Evolutionary conservation across 2,888 invertebrate species (phyloP), one percentile per base, ranked within the genome.

Genomic region (Octodonta nipae): DNA sequence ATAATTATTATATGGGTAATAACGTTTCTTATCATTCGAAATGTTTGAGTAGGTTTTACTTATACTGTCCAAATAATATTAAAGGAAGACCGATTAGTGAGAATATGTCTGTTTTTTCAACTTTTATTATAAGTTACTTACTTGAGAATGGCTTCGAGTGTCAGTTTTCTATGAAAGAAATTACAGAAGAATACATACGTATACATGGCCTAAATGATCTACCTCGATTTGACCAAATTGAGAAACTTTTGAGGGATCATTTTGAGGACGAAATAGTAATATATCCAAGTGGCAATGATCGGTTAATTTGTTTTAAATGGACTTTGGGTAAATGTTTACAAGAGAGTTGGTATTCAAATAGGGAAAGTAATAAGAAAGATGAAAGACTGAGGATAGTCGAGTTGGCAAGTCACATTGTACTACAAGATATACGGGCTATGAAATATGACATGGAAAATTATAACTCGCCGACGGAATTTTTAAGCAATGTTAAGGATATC

Each of bases 191-290:
- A 20, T 20, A 20, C 20, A 20, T n/a, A 20, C 6, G 20, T 20
- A 20, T 20, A 6, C 20, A 20, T n/a, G 20, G 20, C 7, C 20
- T 7, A 20, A 20, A 6, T 7, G 20, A 20, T 20, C n/a, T 20
- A 20, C 20, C n/a, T 7, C 20, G 20, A 20, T 20, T 20, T 20
- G 20, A 20, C n/a, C 6, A n/a, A 20, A 20, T 20, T 7, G 20
- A 38, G 30, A 42, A 44, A 38, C 34, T 43, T 41, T 43, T 46
- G 38, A 42, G 43, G 41, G 42, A 43, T 36, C 43, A 46, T 44
- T 45, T 45, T 46, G 39, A 43, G 32, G 43, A 46, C 40, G 40
- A 45, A 28, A 40, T 44, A 37, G 41, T 43, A 25, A 43, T 40
- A 43, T 37, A 43, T 42, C 43, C 41, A 40, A 43, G 41, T 37